phyloP scores from a whole-genome alignment of 2,113 vertebrate genomes.

The Forbesichthys agassizii region DNA sequence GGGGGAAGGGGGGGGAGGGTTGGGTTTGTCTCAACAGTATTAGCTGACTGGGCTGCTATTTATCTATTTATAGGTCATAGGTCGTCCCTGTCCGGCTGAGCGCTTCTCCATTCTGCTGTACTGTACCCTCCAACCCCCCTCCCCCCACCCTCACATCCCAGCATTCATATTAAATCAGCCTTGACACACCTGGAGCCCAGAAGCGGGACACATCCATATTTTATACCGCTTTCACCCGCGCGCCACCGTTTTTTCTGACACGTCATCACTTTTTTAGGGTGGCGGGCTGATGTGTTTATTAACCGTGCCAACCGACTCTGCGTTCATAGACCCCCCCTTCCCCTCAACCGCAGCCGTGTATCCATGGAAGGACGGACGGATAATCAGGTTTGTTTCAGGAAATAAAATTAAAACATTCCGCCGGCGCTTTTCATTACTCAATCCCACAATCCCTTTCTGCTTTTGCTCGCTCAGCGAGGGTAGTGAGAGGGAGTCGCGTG shows the following conservation, averaged over 20 bases:
- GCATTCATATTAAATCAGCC: constrained; percentile 95
- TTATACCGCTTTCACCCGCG: constrained; percentile 75
- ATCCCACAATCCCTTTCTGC: constrained; percentile 35
- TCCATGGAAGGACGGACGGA: constrained; percentile 72
- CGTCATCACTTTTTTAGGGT: constrained; percentile 87
- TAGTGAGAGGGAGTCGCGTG: constrained; percentile 41
- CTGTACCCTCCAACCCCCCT: no score
- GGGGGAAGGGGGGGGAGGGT: no score
- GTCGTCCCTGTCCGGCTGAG: constrained; percentile 77
- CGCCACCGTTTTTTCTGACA: constrained; percentile 83
- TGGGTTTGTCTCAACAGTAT: constrained; percentile 75
- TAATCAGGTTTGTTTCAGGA: constrained; percentile 88
- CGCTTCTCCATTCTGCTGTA: no score
- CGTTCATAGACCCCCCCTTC: constrained; percentile 45
- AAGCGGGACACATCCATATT: constrained; percentile 93
- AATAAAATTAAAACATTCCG: constrained; percentile 88
- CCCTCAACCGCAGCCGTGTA: constrained; percentile 68
- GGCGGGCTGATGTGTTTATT: constrained; percentile 90
- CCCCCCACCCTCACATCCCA: constrained; percentile 35
- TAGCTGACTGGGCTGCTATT: constrained; percentile 82
- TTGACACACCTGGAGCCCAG: constrained; percentile 89
- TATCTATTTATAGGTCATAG: constrained; percentile 81
- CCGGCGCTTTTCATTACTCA: constrained; percentile 86
- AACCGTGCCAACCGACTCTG: constrained; percentile 69
- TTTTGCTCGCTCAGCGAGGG: constrained; percentile 27